Conservation (phyloP, 2,888 invertebrate genomes). For the Chymomyza caudatula region DNA sequence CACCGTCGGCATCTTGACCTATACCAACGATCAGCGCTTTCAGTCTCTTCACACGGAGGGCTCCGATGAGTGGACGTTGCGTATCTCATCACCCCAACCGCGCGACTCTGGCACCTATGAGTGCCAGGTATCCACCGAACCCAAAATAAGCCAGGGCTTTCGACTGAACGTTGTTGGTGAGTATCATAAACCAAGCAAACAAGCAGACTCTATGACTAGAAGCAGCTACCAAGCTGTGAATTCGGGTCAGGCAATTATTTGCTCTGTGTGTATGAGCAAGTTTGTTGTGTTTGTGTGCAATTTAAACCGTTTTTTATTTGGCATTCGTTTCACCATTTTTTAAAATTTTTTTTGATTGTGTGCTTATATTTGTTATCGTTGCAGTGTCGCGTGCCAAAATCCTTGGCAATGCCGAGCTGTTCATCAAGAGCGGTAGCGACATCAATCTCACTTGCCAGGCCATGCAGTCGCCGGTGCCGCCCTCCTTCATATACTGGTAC, state of each 20-base stretch:
- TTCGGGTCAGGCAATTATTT: slow-evolving; percentile 18
- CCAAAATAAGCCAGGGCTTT: slow-evolving; percentile 86
- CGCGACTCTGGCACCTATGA: slow-evolving; percentile 86
- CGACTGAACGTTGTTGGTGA: slow-evolving; percentile 85
- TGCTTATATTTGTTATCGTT: slow-evolving; percentile 20
- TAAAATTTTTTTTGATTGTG: slow-evolving; percentile 6
- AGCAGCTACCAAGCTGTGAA: neutral
- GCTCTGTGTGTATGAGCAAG: neutral
- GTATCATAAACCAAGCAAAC: slow-evolving; percentile 66
- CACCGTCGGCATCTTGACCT: slow-evolving; percentile 85
- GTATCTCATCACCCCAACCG: slow-evolving; percentile 84
- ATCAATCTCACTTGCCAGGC: slow-evolving; percentile 95
- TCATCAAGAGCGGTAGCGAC: slow-evolving; percentile 94
- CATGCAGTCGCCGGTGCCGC: slow-evolving; percentile 84
- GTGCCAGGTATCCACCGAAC: slow-evolving; percentile 88
- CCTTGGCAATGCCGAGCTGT: slow-evolving; percentile 90
- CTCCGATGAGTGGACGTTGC: slow-evolving; percentile 86
- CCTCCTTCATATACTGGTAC: slow-evolving; percentile 91
- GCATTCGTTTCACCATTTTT: slow-evolving; percentile 8
- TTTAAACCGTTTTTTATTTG: slow-evolving; percentile 18
- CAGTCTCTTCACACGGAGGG: slow-evolving; percentile 85
- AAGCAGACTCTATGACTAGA: neutral
- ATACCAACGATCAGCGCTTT: slow-evolving; percentile 86
- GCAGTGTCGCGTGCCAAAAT: slow-evolving; percentile 94
- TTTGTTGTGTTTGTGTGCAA: slow-evolving; percentile 12